These are phyloP conservation scores for Falco concolor DNA, from an alignment of 2,797 vertebrate species.

Conservation along the genomic window DNA sequence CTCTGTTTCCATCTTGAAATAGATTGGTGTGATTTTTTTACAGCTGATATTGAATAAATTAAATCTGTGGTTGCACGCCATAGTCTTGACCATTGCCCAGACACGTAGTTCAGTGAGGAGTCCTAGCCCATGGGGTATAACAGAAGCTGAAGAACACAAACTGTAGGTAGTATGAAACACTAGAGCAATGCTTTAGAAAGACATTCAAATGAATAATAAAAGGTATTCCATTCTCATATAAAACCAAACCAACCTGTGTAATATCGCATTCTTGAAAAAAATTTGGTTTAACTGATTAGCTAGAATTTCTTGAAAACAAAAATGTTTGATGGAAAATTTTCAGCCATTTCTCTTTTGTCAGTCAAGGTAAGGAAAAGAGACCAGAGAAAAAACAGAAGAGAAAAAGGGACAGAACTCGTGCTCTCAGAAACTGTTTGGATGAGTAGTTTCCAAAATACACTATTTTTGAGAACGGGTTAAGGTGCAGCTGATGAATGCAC, in stretches of 20 bases:
- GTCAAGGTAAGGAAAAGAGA: background rate
- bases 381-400: background rate
- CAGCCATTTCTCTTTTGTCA: background rate
- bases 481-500: background rate
- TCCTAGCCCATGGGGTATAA: background rate
- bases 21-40: background rate
- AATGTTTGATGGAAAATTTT: background rate
- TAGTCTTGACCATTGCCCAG: background rate
- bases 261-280: background rate
- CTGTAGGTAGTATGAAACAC: background rate
- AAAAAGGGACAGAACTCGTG: background rate
- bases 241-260: background rate
- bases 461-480: background rate
- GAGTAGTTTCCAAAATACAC: background rate
- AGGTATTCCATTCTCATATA: background rate
- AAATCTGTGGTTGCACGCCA: background rate
- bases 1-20: background rate
- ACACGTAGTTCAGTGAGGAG: background rate
- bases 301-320: background rate
- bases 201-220: background rate
- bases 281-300: background rate
- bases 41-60: background rate
- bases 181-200: background rate
- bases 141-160: background rate
- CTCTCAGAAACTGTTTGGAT: background rate